Base-by-base conservation (phyloP, 2,797 vertebrate genomes). In the Lacerta bilineata region DNA sequence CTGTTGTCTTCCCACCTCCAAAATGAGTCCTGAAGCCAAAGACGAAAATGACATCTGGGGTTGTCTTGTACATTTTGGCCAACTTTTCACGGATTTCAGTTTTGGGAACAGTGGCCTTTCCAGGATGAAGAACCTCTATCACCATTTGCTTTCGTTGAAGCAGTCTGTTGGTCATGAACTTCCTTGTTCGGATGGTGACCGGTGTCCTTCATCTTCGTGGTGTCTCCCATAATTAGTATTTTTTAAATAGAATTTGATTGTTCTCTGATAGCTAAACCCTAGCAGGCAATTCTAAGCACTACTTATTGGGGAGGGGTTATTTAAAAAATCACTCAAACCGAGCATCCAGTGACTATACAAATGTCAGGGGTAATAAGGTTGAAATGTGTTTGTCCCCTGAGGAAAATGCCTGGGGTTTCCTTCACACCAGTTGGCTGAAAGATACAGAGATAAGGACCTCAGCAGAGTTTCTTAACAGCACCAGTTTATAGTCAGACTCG, bases 1-100 rank as follows among this genome's bases (percentile, higher is more conserved):
- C 99, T 2, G 99, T 99, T 39, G 99, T 99, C 94, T 99, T 99
- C 95, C 99, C 99, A 83, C 99, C 99, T 91, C 99, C 99, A 18
- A 99, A 99, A 95, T 99, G 99, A 91, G 99, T 99, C 95, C 98
- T 98, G 97, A 99, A 99, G 96, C 99, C 99, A 76, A 99, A 99
- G 43, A 98, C 98, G 81, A 99, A 99, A 91, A 99, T 99, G 1
- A 99, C 98, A 85, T 99, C 99, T 79, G 99, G 98, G 18, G 98
- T 99, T 27, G 99, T 99, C 96, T 99, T 99, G 97, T 99, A 99
- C 98, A 99, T 99, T 95, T 99, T 99, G 78, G 98, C 98, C 88
- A 99, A 96, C 91, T 99, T 99, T 94, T 99, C 99, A 95, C 98
- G 98, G 96, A 99, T 99, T 97, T 99, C 99, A 74, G 98, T 99